Evolutionary conservation across 2,113 vertebrate species (phyloP), one percentile per base, ranked within the genome.

Genomic region (Cyprinus carpio): DNA sequence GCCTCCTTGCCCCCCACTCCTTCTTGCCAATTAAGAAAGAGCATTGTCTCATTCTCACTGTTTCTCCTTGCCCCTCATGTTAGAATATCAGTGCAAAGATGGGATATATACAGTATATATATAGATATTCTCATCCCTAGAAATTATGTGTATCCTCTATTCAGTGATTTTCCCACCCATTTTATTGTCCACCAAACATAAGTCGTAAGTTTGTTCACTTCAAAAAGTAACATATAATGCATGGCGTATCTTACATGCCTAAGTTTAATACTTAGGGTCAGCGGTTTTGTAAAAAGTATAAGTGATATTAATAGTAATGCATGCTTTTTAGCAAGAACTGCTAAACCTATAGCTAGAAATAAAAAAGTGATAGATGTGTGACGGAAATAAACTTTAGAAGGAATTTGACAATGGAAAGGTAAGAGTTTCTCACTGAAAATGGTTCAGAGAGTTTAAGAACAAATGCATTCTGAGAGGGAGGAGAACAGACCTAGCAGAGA

Each of bases 1-100:
- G 91, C 90, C 84, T 90, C 90, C 87, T 89, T 82, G 89, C 89
- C 92, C 74, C 74, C 83, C 86, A 15, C 87, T 29, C 85, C 84
- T 81, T 40, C 79, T 87, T 87, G 75, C 89, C 89, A 10, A 10
- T 43, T 43, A 43, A 43, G 40, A 40, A 40, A 40, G 40, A 40
- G 8, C 56, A 20, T 49, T 49, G 4, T 4, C 49, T 23, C 67
- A 37, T 31, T 71, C 4, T 43, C 23, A n/a, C 20, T 13, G 37
- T 12, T 40, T 40, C 31, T 40, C 13, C 6, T 20, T 31, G 12
- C 16, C 8, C 29, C 34, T 23, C 0, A 23, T 40, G 18, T 23
- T 4, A 72, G 60, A 64, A 62, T 62, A 12, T 12, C 3, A 62
- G 62, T 2, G 0, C 4, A 29, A 65, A 65, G 6, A 29, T 29